These are phyloP conservation scores for Fopius arisanus DNA, from an alignment of 1,140 invertebrate species.

Conservation along the genomic window DNA sequence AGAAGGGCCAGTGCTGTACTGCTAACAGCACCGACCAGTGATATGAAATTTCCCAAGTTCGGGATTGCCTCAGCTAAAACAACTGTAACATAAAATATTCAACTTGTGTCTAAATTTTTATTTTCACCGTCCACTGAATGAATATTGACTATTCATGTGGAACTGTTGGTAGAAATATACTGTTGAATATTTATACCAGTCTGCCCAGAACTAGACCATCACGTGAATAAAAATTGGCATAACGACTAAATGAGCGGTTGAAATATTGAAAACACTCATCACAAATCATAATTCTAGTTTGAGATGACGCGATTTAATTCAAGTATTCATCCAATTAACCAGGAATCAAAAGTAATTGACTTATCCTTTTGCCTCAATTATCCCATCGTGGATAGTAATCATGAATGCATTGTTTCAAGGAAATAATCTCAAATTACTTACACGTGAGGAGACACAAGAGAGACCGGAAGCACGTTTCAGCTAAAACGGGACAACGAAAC, in stretches of 20 bases:
- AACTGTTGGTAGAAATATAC: too few relatives aligned
- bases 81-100: conserved; percentile 68
- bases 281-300: too few relatives aligned
- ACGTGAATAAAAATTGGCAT: too few relatives aligned
- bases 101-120: neutral
- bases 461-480: conserved; percentile 72
- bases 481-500: conserved; percentile 64
- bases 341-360: neutral
- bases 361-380: neutral
- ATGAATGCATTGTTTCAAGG: neutral
- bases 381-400: neutral
- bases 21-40: conserved; percentile 87
- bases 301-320: too few relatives aligned
- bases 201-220: too few relatives aligned
- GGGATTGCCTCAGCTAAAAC: conserved; percentile 82
- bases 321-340: neutral
- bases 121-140: too few relatives aligned
- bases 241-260: too few relatives aligned
- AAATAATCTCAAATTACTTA: conserved; percentile 65
- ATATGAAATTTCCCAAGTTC: conserved; percentile 86
- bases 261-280: too few relatives aligned
- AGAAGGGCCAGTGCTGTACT: conserved; percentile 87
- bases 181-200: too few relatives aligned
- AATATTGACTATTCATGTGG: too few relatives aligned
- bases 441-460: conserved; percentile 77